Evolutionary conservation across 2,888 invertebrate genomes (phyloP).

Genomic region (Drosophila lacicola): DNA sequence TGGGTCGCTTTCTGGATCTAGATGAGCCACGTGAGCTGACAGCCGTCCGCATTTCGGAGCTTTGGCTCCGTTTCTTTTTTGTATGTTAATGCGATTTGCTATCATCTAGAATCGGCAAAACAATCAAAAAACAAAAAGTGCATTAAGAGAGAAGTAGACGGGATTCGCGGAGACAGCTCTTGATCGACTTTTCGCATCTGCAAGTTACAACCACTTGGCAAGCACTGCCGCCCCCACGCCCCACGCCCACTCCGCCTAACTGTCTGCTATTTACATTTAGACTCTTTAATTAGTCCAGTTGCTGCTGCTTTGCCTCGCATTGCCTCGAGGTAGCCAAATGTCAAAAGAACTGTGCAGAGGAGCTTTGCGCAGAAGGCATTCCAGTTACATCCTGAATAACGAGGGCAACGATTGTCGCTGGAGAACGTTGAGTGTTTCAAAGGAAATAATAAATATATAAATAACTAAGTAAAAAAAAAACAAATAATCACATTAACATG

Average conservation of each 20-base stretch:
- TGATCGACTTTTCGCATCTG: background rate
- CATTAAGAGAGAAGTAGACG: background rate
- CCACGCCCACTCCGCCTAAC: background rate
- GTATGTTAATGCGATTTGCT: background rate
- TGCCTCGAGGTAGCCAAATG: constrained; percentile 17
- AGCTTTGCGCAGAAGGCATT: constrained; percentile 1
- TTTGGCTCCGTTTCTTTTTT: constrained; percentile 25
- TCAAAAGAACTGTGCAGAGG: background rate
- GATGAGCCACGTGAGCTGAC: constrained; percentile 9
- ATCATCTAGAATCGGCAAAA: constrained; percentile 5
- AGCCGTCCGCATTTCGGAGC: constrained; percentile 11
- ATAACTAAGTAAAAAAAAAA: constrained; percentile 10
- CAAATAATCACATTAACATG: constrained; percentile 9
- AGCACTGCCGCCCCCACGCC: no score
- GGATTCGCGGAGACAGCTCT: background rate
- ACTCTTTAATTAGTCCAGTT: constrained; percentile 46
- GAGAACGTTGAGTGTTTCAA: background rate
- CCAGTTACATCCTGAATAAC: background rate
- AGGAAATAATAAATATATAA: constrained; percentile 12
- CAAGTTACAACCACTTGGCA: background rate
- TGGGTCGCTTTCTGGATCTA: background rate
- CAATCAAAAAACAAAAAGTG: background rate
- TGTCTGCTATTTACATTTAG: constrained; percentile 34
- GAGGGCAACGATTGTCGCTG: background rate
- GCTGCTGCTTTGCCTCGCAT: constrained; percentile 4